Evolutionary conservation across 2,888 invertebrate genomes (phyloP).

Genomic region (Drosophila aldrichi): DNA sequence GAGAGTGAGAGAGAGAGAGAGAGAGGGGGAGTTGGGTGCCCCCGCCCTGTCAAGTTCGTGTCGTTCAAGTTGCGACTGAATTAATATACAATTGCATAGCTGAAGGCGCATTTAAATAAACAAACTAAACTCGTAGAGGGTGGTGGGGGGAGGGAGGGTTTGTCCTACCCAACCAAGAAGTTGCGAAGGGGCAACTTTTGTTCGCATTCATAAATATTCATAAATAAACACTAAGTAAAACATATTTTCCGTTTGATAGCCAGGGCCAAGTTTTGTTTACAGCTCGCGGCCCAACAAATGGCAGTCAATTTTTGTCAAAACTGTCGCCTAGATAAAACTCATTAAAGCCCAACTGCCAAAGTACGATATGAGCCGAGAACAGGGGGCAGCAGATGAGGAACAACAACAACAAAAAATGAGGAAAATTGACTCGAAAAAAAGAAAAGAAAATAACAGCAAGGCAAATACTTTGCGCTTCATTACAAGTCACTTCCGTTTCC

Average conservation of each 20-base stretch:
- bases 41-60: slow-evolving; percentile 25
- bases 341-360: slow-evolving; percentile 72
- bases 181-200: slow-evolving; percentile 61
- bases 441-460: slow-evolving; percentile 29
- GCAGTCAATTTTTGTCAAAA: slow-evolving; percentile 73
- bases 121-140: slow-evolving; percentile 63
- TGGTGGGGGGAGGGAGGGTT: too few relatives aligned
- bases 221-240: slow-evolving; percentile 71
- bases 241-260: slow-evolving; percentile 81
- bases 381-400: neutral
- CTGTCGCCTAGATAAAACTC: slow-evolving; percentile 75
- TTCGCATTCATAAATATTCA: slow-evolving; percentile 80
- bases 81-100: slow-evolving; percentile 81
- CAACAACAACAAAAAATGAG: slow-evolving; percentile 22
- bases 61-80: slow-evolving; percentile 66
- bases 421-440: slow-evolving; percentile 18
- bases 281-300: slow-evolving; percentile 65
- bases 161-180: neutral
- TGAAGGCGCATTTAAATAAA: slow-evolving; percentile 80
- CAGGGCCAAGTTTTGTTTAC: slow-evolving; percentile 59
- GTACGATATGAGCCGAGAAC: slow-evolving; percentile 47
- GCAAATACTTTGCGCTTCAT: slow-evolving; percentile 68
- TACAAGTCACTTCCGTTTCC: slow-evolving; percentile 73
- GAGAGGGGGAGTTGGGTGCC: neutral
- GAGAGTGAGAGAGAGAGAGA: neutral